A percentile compares a stretch with the other conserved stretches of the same genome.
Evolutionary conservation across 2,888 invertebrate species (phyloP).

Genomic region (Yponomeuta sedellus): DNA sequence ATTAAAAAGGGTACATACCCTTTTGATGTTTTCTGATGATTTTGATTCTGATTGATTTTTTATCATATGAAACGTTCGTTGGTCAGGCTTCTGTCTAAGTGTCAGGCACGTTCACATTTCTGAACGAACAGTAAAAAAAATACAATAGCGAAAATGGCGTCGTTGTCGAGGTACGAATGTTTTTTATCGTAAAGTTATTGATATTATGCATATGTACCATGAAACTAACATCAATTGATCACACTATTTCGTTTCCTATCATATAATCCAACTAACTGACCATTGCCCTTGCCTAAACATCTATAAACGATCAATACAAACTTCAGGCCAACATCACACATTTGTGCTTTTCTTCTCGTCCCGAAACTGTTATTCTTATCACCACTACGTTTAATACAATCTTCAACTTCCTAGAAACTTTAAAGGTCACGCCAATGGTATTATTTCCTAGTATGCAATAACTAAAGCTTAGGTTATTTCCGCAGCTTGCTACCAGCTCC

Average conservation of each 20-base stretch:
- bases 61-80: no score
- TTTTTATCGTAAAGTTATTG: conserved; percentile 16
- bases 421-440: no score
- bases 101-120: no score
- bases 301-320: neutral
- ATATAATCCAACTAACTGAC: neutral
- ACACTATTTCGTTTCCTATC: neutral
- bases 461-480: conserved; percentile 19
- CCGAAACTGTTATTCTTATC: neutral
- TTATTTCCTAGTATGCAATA: no score
- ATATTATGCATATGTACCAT: neutral
- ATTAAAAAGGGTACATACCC: no score
- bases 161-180: conserved; percentile 52
- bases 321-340: neutral
- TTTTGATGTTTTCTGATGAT: no score
- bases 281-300: neutral
- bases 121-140: neutral
- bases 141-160: conserved; percentile 51
- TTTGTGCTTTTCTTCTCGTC: neutral
- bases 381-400: neutral
- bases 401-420: neutral
- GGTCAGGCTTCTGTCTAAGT: no score
- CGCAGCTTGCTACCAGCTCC: conserved; percentile 90
- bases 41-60: no score
- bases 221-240: neutral